Base-by-base conservation (phyloP, 2,113 vertebrate genomes). In the Rousettus leschenaultii region DNA sequence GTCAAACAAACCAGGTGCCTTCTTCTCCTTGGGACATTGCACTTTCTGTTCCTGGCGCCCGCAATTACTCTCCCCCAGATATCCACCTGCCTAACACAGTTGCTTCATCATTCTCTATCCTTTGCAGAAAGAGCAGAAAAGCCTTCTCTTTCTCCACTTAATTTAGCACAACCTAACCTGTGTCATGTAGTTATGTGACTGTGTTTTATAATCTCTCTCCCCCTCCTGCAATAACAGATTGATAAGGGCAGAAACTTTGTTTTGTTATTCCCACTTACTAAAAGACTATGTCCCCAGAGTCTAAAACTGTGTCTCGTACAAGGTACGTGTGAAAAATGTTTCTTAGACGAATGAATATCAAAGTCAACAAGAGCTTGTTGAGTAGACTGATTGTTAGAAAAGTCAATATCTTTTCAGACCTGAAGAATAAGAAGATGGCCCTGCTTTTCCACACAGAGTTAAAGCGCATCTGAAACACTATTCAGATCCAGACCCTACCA, bases 61-160 rank as follows among this genome's bases (percentile, higher is more conserved):
- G 7, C 80, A 90, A 68, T 33, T 26, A 74, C 22, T 43, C n/a
- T 16, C 5, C 28, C 9, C 2, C 4, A 9, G 8, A 15, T 45
- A 22, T 1, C 6, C 10, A 38, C 13, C 14, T 24, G 22, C 18
- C 19, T 1, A 53, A 12, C 10, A 38, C 3, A 21, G 45, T 5
- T 30, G 16, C 15, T n/a, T 71, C 53, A 79, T 71, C 6, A 40
- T 45, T 91, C 38, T 90, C 21, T 24, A 11, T 9, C 18, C 7
- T 45, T 26, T 59, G 53, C 33, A 51, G 38, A 78, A 59, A 24
- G 51, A 68, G 33, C 61, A 59, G 13, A 59, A 53, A 14, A 6
- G 38, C 24, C 24, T 55, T 65, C 15, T 55, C 30, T 66, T 71
- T 74, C 65, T 74, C 24, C 59, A 55, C 35, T 48, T 40, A 53